Evolutionary conservation across 2,113 vertebrate species (phyloP).

Genomic region (Archocentrus centrarchus): DNA sequence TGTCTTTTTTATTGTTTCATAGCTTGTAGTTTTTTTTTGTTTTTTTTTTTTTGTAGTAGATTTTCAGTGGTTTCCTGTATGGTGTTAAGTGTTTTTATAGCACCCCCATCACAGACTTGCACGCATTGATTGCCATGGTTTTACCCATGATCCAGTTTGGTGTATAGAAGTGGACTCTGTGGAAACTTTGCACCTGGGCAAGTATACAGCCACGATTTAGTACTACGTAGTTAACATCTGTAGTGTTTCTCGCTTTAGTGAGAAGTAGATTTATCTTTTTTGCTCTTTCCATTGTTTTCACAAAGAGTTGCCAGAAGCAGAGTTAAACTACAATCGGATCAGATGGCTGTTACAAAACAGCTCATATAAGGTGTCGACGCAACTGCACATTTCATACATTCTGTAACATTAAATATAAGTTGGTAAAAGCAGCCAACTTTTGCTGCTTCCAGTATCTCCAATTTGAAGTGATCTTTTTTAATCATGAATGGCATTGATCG

Average conservation of each 20-base stretch:
- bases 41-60: neutral
- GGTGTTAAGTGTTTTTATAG: constrained; percentile 60
- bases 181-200: constrained; percentile 72
- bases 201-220: constrained; percentile 70
- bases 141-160: constrained; percentile 70
- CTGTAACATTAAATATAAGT: neutral
- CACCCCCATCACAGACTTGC: constrained; percentile 60
- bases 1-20: constrained; percentile 13
- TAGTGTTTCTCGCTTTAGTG: constrained; percentile 62
- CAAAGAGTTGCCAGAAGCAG: neutral
- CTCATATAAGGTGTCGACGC: constrained; percentile 5
- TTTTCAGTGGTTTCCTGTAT: constrained; percentile 16
- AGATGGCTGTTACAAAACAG: neutral
- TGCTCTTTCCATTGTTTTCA: neutral
- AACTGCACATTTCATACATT: neutral
- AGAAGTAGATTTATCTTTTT: constrained; percentile 9
- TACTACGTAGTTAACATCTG: constrained; percentile 28
- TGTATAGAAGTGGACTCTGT: constrained; percentile 70
- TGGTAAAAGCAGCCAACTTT: neutral
- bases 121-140: constrained; percentile 65
- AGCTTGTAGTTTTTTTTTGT: neutral
- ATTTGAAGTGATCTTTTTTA: neutral
- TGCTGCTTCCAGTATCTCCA: neutral
- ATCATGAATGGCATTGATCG: neutral
- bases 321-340: constrained; percentile 1